phyloP scores from a whole-genome alignment of 2,797 vertebrate species.

The Smutsia temminckii region DNA sequence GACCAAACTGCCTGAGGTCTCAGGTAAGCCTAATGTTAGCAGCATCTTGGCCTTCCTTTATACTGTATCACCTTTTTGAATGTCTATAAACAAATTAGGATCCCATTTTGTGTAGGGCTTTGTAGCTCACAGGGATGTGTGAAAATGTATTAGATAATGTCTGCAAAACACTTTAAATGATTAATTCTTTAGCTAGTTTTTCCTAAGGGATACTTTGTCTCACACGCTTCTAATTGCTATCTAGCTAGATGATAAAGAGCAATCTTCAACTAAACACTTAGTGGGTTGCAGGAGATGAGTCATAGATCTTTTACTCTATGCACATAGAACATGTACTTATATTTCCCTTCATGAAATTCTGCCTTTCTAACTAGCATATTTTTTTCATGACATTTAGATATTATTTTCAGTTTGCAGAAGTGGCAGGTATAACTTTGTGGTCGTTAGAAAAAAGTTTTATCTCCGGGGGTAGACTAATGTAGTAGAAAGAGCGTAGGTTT shows the following conservation, averaged over 20 bases:
- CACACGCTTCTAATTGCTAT: constrained; percentile 59
- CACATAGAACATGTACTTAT: constrained; percentile 40
- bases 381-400: constrained; percentile 67
- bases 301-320: constrained; percentile 48
- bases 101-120: constrained; percentile 24
- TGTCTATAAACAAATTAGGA: constrained; percentile 65
- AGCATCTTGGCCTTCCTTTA: constrained; percentile 27
- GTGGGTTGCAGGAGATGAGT: constrained; percentile 60
- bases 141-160: constrained; percentile 60
- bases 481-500: constrained; percentile 60
- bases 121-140: constrained; percentile 48
- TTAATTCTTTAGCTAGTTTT: constrained; percentile 66
- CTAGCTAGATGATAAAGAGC: constrained; percentile 59
- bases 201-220: constrained; percentile 68
- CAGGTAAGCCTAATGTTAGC: constrained; percentile 63
- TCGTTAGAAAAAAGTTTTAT: constrained; percentile 65
- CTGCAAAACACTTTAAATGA: constrained; percentile 60
- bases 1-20: constrained; percentile 18
- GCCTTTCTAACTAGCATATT: constrained; percentile 47
- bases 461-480: constrained; percentile 63
- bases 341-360: constrained; percentile 54
- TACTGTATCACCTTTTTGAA: constrained; percentile 13
- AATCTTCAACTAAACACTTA: constrained; percentile 56
- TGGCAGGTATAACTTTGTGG: constrained; percentile 66
- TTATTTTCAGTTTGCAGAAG: constrained; percentile 65